These are phyloP conservation scores for Pangasius larnaudii DNA, from an alignment of 2,797 vertebrate species.

Conservation along the genomic window DNA sequence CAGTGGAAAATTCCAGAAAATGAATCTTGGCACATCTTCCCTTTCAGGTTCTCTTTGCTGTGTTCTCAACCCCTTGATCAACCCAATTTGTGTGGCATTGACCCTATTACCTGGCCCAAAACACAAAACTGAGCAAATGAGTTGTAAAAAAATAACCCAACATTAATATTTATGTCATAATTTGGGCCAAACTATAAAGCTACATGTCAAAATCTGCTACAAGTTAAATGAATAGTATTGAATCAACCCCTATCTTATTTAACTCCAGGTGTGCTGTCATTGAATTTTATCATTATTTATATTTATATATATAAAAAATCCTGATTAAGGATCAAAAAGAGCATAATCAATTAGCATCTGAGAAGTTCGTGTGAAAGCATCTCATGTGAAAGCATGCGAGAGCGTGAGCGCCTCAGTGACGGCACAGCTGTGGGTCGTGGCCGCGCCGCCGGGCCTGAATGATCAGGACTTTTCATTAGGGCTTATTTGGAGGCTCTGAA, in stretches of 20 bases:
- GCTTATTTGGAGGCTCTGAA: conserved; percentile 50
- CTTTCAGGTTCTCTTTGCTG: background rate
- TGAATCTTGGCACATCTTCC: background rate
- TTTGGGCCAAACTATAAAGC: background rate
- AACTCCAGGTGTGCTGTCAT: background rate
- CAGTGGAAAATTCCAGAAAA: background rate
- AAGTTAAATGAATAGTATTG: background rate
- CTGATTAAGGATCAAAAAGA: background rate
- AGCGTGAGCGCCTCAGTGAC: background rate
- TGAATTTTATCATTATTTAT: background rate
- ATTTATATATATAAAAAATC: background rate
- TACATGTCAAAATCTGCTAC: background rate
- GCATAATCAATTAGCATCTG: background rate
- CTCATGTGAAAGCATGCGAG: background rate
- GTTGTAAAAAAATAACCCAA: background rate
- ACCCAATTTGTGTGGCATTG: background rate
- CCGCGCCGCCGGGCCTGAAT: background rate
- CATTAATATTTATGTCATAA: background rate
- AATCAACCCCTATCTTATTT: background rate
- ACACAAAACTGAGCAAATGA: background rate
- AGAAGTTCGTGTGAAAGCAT: background rate
- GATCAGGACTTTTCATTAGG: background rate
- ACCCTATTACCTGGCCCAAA: background rate
- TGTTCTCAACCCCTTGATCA: background rate
- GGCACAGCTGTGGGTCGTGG: conserved; percentile 13